These are phyloP conservation scores for Seriola quinqueradiata DNA, from an alignment of 2,113 vertebrate species.

Conservation along the genomic window DNA sequence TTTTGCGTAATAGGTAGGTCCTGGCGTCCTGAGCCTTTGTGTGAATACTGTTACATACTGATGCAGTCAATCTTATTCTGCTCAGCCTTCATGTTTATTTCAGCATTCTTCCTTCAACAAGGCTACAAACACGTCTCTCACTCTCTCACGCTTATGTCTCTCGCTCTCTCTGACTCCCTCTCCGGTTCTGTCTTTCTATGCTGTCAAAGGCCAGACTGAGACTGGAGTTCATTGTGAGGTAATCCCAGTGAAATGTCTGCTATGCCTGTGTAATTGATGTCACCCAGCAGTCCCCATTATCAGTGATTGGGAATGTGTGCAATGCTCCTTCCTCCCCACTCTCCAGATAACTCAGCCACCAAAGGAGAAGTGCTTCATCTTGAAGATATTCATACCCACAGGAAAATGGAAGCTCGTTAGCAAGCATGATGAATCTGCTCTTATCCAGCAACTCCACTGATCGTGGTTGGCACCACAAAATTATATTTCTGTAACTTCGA, in stretches of 20 bases:
- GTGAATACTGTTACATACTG: slow-evolving; percentile 53
- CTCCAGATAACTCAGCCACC: slow-evolving; percentile 46
- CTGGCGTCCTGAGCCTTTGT: slow-evolving; percentile 2
- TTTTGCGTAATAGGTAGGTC: slow-evolving; percentile 38
- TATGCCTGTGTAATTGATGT: slow-evolving; percentile 63
- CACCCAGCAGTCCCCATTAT: slow-evolving; percentile 56
- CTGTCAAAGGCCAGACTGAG: slow-evolving; percentile 60
- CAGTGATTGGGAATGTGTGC: slow-evolving; percentile 53
- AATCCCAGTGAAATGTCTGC: slow-evolving; percentile 69
- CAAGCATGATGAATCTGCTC: slow-evolving; percentile 51
- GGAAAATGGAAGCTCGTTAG: slow-evolving; percentile 55
- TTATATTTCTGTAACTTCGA: slow-evolving; percentile 33
- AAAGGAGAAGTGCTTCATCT: slow-evolving; percentile 50
- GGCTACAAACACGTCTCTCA: slow-evolving; percentile 22
- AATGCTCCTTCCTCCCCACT: slow-evolving; percentile 38
- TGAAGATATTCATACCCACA: slow-evolving; percentile 43
- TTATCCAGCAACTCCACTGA: slow-evolving; percentile 40
- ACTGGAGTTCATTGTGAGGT: slow-evolving; percentile 62
- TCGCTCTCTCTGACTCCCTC: slow-evolving; percentile 9
- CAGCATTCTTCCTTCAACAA: slow-evolving; percentile 43
- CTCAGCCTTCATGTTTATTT: slow-evolving; percentile 65
- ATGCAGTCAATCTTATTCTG: slow-evolving; percentile 54
- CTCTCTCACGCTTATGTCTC: slow-evolving; percentile 1
- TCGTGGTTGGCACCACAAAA: slow-evolving; percentile 22
- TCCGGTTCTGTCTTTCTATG: slow-evolving; percentile 12